These are phyloP conservation scores for Perdix hodgsoniae DNA, from an alignment of 2,797 vertebrate species.

Conservation along the genomic window DNA sequence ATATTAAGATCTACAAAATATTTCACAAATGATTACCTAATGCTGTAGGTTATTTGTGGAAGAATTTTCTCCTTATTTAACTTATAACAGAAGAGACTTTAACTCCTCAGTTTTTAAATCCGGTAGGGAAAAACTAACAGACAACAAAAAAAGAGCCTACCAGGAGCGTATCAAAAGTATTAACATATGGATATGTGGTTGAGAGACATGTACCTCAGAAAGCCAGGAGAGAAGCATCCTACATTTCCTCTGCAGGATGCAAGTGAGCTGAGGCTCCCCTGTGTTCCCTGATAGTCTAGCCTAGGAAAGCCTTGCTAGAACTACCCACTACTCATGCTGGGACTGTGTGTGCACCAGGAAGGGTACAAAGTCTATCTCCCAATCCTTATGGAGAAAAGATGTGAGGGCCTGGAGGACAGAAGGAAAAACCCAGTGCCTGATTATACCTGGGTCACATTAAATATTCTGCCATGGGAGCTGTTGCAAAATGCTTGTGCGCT, in stretches of 20 bases:
- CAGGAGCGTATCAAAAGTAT: background rate
- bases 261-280: background rate
- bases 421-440: background rate
- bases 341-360: background rate
- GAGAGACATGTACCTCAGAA: background rate
- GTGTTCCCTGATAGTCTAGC: background rate
- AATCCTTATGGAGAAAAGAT: background rate
- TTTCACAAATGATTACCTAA: background rate
- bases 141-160: background rate
- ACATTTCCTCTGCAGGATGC: background rate
- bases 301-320: fast-evolving
- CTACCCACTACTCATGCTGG: background rate
- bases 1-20: background rate
- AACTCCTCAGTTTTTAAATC: background rate
- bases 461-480: background rate
- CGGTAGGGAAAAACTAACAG: background rate
- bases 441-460: background rate
- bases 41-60: background rate
- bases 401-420: background rate
- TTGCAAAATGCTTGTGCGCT: background rate
- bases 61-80: background rate
- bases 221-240: background rate
- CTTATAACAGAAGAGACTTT: background rate
- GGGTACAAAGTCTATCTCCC: background rate
- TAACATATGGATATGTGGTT: background rate